phyloP scores from a whole-genome alignment of 2,113 vertebrate species.

The Elaphurus davidianus region DNA sequence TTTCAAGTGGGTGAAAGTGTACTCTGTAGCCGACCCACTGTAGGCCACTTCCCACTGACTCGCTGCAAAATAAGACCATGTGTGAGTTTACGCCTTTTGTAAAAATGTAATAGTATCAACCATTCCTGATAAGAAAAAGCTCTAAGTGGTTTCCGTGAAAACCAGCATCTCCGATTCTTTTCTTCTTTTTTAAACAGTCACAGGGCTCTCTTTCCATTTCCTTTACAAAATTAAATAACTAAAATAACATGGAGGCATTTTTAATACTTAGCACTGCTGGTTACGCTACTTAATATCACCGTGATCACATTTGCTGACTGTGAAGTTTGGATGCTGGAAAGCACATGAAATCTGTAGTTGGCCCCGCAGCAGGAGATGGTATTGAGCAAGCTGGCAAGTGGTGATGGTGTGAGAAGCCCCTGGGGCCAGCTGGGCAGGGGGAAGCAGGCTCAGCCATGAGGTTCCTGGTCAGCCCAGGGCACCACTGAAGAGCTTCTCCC shows the following conservation, averaged over 20 bases:
- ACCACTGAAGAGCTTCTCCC: not conserved
- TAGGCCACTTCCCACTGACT: conserved; percentile 94
- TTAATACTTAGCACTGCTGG: not conserved
- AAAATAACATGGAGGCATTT: not conserved
- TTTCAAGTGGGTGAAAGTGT: conserved; percentile 90
- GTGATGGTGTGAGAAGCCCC: not conserved
- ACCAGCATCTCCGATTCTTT: not conserved
- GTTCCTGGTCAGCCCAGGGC: not conserved
- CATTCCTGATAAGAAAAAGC: not conserved
- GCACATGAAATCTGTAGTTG: not conserved
- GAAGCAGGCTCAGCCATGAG: not conserved
- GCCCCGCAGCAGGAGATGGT: accelerated
- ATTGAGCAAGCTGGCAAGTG: not conserved
- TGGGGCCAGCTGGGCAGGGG: accelerated
- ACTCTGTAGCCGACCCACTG: conserved; percentile 91
- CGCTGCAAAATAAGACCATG: conserved; percentile 77
- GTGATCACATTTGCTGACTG: not conserved
- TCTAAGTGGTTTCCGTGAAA: not conserved
- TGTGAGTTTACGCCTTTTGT: not conserved
- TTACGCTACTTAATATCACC: not conserved
- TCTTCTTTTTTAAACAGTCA: not conserved
- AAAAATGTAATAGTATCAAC: not conserved
- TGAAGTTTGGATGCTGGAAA: not conserved
- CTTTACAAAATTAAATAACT: conserved; percentile 24
- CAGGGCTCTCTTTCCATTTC: not conserved